Percentiles rank a stretch among this genome's conserved stretches.
Evolutionary conservation across 2,113 vertebrate species (phyloP).

Genomic region (Corythoichthys intestinalis): DNA sequence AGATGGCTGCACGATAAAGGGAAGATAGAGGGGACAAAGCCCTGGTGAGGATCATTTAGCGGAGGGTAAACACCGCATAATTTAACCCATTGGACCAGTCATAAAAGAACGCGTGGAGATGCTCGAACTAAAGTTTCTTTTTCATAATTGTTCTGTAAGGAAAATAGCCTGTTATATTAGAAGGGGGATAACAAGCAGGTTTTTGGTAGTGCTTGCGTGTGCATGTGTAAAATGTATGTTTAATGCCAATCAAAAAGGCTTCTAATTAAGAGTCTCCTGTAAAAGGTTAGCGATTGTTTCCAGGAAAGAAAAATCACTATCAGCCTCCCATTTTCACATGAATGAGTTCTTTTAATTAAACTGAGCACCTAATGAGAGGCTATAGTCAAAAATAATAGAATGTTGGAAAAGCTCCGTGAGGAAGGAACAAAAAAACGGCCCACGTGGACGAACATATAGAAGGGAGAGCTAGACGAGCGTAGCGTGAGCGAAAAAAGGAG

Average conservation of each 20-base stretch:
- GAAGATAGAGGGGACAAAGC: constrained; percentile 40
- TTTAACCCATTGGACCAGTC: constrained; percentile 53
- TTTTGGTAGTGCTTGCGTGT: background rate
- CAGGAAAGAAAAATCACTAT: constrained; percentile 80
- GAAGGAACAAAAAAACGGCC: constrained; percentile 41
- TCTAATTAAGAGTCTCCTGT: constrained; percentile 86
- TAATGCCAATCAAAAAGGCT: constrained; percentile 61
- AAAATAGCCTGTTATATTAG: constrained; percentile 1
- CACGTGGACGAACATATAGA: constrained; percentile 49
- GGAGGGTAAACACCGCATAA: constrained; percentile 58
- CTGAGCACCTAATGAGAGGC: constrained; percentile 67
- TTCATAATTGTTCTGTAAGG: background rate
- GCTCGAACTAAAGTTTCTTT: constrained; percentile 17
- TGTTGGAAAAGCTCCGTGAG: constrained; percentile 50
- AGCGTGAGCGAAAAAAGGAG: constrained; percentile 36
- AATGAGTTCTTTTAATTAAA: constrained; percentile 88
- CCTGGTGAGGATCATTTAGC: constrained; percentile 54
- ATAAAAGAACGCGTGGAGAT: constrained; percentile 19
- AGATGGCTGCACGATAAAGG: constrained; percentile 18
- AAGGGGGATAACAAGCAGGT: background rate
- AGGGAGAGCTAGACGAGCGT: constrained; percentile 14
- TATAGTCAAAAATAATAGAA: constrained; percentile 69
- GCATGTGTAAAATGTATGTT: constrained; percentile 16
- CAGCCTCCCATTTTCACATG: constrained; percentile 85
- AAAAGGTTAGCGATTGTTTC: constrained; percentile 83